phyloP scores from a whole-genome alignment of 2,113 vertebrate species.

The Hoplias malabaricus region DNA sequence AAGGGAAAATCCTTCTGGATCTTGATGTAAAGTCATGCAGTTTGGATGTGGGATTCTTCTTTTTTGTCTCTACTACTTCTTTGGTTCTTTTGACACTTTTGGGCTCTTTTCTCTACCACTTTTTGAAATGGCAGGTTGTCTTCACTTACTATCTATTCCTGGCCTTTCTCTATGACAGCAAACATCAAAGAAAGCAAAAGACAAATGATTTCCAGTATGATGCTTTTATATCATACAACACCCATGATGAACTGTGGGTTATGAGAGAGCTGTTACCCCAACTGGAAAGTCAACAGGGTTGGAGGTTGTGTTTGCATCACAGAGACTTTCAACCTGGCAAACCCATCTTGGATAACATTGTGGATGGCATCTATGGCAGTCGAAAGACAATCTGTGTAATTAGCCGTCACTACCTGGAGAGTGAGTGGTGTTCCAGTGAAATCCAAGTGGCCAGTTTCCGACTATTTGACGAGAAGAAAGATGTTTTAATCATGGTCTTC shows the following conservation, averaged over 20 bases:
- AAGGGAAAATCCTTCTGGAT: conserved; percentile 53
- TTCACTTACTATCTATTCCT: conserved; percentile 14
- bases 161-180: conserved; percentile 62
- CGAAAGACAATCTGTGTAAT: conserved; percentile 75
- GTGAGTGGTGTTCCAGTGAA: conserved; percentile 76
- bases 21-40: conserved; percentile 48
- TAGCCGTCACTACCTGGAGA: conserved; percentile 67
- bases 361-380: conserved; percentile 71
- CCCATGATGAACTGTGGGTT: conserved; percentile 71
- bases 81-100: conserved; percentile 48
- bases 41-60: conserved; percentile 44
- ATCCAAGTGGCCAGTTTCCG: conserved; percentile 74
- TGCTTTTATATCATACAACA: conserved; percentile 75
- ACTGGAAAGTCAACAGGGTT: conserved; percentile 70
- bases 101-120: conserved; percentile 60
- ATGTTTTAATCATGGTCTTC: conserved; percentile 73
- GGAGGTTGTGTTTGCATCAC: conserved; percentile 76
- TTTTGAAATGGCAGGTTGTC: conserved; percentile 63
- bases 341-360: conserved; percentile 73
- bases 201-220: conserved; percentile 62
- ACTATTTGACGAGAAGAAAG: conserved; percentile 72
- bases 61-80: conserved; percentile 50
- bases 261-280: conserved; percentile 61
- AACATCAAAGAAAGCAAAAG: conserved; percentile 43
- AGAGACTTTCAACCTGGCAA: conserved; percentile 75